These are phyloP conservation scores for Tenthredo distinguenda DNA, from an alignment of 2,888 invertebrate genomes.

Conservation along the genomic window DNA sequence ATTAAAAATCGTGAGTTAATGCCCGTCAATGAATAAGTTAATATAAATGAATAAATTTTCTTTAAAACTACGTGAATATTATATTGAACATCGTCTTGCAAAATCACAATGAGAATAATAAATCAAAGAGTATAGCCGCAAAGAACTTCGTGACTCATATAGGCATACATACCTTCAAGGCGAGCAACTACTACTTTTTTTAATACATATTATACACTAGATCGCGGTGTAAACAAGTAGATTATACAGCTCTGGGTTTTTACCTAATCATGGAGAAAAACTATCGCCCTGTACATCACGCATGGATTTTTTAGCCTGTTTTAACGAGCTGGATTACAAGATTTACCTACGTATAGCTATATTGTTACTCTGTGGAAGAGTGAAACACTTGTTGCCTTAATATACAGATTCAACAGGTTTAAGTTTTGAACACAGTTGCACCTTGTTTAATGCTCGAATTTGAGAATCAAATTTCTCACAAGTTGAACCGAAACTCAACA, in stretches of 20 bases:
- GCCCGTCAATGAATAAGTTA: background rate
- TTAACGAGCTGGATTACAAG: background rate
- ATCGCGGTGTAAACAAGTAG: background rate
- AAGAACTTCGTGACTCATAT: background rate
- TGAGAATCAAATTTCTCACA: background rate
- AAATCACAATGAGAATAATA: background rate
- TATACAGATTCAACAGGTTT: slow-evolving; percentile 58
- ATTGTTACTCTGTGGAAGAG: slow-evolving; percentile 4
- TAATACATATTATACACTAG: background rate
- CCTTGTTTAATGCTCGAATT: background rate
- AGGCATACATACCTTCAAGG: background rate
- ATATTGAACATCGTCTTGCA: background rate
- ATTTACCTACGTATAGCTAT: background rate
- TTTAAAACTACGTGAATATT: background rate
- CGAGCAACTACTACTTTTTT: background rate
- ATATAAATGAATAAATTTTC: background rate
- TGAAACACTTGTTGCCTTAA: slow-evolving; percentile 57
- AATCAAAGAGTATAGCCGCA: background rate
- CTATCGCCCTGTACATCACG: background rate
- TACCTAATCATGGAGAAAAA: background rate
- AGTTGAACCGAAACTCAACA: background rate
- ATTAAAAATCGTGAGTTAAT: background rate
- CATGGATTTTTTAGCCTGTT: background rate
- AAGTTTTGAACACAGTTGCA: background rate
- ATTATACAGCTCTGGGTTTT: background rate